Evolutionary conservation across 2,888 invertebrate species (phyloP).

Genomic region (Atethmia centrago): DNA sequence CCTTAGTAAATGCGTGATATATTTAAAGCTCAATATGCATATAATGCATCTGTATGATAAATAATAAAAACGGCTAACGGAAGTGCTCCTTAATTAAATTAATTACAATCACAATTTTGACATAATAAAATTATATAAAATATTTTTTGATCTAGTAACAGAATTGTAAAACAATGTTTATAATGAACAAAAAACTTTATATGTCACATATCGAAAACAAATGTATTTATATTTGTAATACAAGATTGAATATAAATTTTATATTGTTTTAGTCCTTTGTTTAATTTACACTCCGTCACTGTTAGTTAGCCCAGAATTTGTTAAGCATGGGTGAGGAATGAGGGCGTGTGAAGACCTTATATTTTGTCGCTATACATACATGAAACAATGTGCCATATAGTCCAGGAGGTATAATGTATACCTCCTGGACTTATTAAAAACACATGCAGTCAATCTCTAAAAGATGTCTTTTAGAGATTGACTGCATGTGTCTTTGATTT

Average conservation of each 20-base stretch:
- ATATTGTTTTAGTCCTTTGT: constrained; percentile 41
- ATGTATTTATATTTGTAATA: constrained; percentile 32
- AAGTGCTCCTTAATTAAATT: constrained; percentile 40
- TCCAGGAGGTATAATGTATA: not conserved
- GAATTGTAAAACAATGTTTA: constrained; percentile 27
- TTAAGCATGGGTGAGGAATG: too few species aligned
- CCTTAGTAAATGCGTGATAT: constrained; percentile 41
- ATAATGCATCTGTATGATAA: constrained; percentile 24
- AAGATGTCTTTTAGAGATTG: not conserved
- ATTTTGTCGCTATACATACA: not conserved
- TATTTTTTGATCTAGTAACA: constrained; percentile 53
- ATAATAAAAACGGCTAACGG: not conserved
- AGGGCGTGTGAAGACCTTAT: not conserved
- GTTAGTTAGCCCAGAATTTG: not conserved
- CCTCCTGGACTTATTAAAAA: too few species aligned
- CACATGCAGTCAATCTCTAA: too few species aligned
- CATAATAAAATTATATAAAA: not conserved
- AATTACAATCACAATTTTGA: constrained; percentile 27
- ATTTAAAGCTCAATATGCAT: constrained; percentile 52
- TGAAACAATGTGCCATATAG: not conserved
- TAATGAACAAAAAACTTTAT: not conserved
- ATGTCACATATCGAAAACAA: not conserved
- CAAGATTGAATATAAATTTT: constrained; percentile 47
- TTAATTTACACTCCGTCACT: constrained; percentile 15
- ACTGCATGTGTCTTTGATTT: not conserved